Evolutionary conservation across 2,888 invertebrate genomes (phyloP), one percentile per base, ranked within the genome.

Genomic region (Phortica magna): DNA sequence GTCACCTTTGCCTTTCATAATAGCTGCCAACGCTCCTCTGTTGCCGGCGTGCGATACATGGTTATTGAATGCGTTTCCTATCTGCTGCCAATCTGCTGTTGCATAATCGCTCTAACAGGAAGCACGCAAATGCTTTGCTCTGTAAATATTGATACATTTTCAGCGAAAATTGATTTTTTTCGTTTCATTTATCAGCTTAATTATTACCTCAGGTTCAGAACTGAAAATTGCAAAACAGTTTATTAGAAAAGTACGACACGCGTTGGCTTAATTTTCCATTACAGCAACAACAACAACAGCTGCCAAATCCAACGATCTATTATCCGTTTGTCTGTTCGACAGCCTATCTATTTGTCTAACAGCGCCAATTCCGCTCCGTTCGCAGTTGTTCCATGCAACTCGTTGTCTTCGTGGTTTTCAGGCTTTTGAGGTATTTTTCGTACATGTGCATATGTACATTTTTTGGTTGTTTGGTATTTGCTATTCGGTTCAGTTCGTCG

Each of bases 1-100:
- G 61, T 14, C 76, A 78, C 88, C 75, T 88, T 85, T 81, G 78
- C 76, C 80, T 87, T 85, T 88, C 85, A 85, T 85, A 85, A 87
- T 88, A 84, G 76, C 22, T 71, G n/a, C 41, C 42, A 43, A 42
- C 43, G 17, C 22, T 41, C 7, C 31, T 7, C 64, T 14, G 17
- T 9, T 10, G 31, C 67, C 42, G 4, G 7, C 6, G 31, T 31
- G 9, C 31, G 2, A 12, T 17, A 1, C 22, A 61, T 61, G n/a
- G 7, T 68, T 43, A 17, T 48, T 10, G 9, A 42, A n/a, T 41
- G n/a, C 17, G 17, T 9, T 61, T 43, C 31, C 7, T 65, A 43
- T 65, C 14, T 55, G 31, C 12, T 41, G 59, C 42, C 17, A 61
- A 10, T 17, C 75, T 43, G 64, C 76, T 48, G 80, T 86, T 88